phyloP scores from a whole-genome alignment of 2,888 invertebrate species.

The Chaitophorus viminalis region DNA sequence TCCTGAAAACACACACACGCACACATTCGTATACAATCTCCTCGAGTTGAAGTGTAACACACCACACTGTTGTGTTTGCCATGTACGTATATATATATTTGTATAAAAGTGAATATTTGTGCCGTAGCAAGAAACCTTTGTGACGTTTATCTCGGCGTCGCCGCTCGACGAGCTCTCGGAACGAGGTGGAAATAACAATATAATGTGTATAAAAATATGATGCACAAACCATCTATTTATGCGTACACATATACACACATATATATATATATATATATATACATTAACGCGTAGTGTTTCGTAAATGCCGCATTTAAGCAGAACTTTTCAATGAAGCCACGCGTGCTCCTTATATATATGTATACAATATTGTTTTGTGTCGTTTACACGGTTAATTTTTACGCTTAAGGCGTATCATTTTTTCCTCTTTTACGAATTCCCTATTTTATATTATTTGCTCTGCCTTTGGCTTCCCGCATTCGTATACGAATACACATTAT shows the following conservation, averaged over 20 bases:
- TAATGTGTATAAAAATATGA: background rate
- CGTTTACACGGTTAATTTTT: background rate
- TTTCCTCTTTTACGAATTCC: background rate
- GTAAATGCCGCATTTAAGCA: background rate
- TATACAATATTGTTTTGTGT: background rate
- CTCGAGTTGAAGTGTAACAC: conserved; percentile 1
- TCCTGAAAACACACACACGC: background rate
- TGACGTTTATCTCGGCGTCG: background rate
- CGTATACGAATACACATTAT: background rate
- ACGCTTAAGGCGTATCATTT: background rate
- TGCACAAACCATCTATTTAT: background rate
- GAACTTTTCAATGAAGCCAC: background rate
- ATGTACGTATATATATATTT: too few relatives aligned
- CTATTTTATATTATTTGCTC: background rate
- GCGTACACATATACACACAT: background rate
- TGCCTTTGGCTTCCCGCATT: background rate
- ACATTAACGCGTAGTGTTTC: background rate
- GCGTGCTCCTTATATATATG: background rate
- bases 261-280: too few relatives aligned
- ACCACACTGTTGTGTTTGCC: too few relatives aligned
- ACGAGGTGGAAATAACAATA: background rate
- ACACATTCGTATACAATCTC: background rate
- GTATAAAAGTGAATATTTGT: too few relatives aligned
- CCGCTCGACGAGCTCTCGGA: too few relatives aligned
- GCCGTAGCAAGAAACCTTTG: background rate